A percentile compares a stretch with the other conserved stretches of the same genome.
These are phyloP conservation scores for Choloepus hoffmanni DNA, from an alignment of 2,113 vertebrate species.

Conservation along the genomic window DNA sequence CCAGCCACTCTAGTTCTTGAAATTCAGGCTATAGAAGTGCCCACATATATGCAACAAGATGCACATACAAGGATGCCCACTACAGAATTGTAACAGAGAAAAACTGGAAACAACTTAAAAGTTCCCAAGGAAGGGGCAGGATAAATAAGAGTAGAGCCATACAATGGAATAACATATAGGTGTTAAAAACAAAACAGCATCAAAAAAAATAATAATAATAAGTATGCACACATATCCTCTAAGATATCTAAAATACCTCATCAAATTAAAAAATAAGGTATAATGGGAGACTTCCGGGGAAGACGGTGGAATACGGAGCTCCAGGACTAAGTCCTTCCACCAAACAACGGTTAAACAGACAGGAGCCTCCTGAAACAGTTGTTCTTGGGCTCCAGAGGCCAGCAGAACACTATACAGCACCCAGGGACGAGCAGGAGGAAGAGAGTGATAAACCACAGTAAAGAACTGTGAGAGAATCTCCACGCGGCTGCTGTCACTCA, in stretches of 20 bases:
- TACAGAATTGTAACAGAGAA: not conserved
- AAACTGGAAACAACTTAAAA: not conserved
- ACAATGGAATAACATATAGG: not conserved
- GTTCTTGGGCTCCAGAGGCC: too few species aligned
- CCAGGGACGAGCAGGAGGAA: too few species aligned
- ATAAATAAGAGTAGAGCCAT: not conserved
- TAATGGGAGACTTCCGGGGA: not conserved
- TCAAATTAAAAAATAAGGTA: not conserved
- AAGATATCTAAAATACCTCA: not conserved
- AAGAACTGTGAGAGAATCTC: too few species aligned
- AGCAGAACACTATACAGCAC: too few species aligned
- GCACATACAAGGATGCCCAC: not conserved
- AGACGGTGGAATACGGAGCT: too few species aligned
- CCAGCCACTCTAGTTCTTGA: not conserved
- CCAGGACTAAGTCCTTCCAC: too few species aligned
- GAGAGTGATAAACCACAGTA: too few species aligned
- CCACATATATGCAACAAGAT: not conserved
- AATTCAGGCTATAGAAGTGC: not conserved
- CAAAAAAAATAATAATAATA: not conserved
- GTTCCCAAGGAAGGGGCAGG: not conserved
- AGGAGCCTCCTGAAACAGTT: too few species aligned
- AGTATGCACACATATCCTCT: not conserved
- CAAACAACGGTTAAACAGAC: too few species aligned
- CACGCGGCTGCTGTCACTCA: too few species aligned
- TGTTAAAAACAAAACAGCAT: not conserved